Evolutionary conservation across 2,113 vertebrate genomes (phyloP), one percentile per base, ranked within the genome.

Genomic region (Theropithecus gelada): DNA sequence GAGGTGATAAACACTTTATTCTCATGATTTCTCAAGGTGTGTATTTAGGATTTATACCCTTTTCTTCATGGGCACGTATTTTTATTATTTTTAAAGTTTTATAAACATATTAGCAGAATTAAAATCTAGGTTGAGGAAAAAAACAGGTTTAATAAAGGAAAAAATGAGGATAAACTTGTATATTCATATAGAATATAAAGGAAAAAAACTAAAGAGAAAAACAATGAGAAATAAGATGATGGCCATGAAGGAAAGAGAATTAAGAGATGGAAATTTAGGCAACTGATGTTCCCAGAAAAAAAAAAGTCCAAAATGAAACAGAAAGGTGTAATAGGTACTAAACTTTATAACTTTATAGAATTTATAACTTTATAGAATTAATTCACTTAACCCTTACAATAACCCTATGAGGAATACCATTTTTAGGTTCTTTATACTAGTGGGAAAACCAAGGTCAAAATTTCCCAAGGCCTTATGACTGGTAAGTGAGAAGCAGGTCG

Each of bases 51-150:
- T 61, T 76, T 83, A 48, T 45, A 27, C 0, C 35, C 23, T 84
- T 83, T 61, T 66, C 76, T 50, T 27, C 43, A 23, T 52, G 23
- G 17, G 3, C 7, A 40, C 50, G 30, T 68, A 78, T 73, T 75
- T 14, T 72, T 48, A 90, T 9, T 3, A 90, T 38, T 87, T 83
- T 40, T 76, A 70, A 59, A 57, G 48, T 57, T 43, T 83, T 88
- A 79, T 52, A 88, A 85, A 82, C 68, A 88, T 66, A 73, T 88
- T 96, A 88, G 20, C 43, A 89, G 43, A 96, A 82, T 61, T 89
- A 57, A 94, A 92, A 86, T 86, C 40, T 85, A 92, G 30, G 45
- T 61, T 88, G 45, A 94, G 32, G 17, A 6, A 73, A 92, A 94
- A 89, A 25, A 27, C 22, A 92, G 4, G 10, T 83, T 83, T 93